Percentiles rank a stretch among this genome's conserved stretches.
These are phyloP conservation scores for Todiramphus saurophagus DNA, from an alignment of 2,113 vertebrate species.

Conservation along the genomic window DNA sequence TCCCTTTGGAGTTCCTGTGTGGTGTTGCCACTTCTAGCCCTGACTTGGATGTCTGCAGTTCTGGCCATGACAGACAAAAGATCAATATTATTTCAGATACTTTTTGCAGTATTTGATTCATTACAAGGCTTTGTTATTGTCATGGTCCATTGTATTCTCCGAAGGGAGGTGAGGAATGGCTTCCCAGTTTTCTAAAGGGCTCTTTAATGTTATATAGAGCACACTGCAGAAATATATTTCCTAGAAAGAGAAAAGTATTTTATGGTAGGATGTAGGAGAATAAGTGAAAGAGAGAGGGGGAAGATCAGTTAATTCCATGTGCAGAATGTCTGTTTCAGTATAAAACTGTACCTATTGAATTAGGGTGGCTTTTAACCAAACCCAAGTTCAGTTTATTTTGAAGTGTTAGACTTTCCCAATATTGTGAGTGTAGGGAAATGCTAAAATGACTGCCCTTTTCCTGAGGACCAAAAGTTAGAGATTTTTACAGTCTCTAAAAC, in stretches of 20 bases:
- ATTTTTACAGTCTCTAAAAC: neutral
- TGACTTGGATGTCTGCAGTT: constrained; percentile 99
- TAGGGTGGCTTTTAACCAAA: neutral
- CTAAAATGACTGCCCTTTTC: neutral
- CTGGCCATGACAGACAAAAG: constrained; percentile 99
- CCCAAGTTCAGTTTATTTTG: neutral
- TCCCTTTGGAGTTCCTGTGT: constrained; percentile 99
- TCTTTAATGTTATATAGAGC: neutral
- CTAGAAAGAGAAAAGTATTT: neutral
- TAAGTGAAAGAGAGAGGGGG: neutral
- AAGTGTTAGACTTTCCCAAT: neutral
- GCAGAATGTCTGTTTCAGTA: neutral
- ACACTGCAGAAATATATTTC: neutral
- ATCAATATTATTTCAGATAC: constrained; percentile 98
- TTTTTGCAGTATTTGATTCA: constrained; percentile 98
- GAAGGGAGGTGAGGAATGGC: constrained; percentile 88
- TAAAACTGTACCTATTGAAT: neutral
- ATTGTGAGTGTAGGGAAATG: neutral
- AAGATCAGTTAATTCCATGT: neutral
- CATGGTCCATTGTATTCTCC: constrained; percentile 98
- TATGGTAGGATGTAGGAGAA: neutral
- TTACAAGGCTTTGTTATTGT: constrained; percentile 99
- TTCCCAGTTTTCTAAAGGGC: constrained; percentile 3
- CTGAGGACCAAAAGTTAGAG: neutral
- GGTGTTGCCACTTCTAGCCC: constrained; percentile 92